A percentile compares a stretch with the other conserved stretches of the same genome.
Conservation (phyloP, 2,888 invertebrate species). For the Bruchidius siliquastri region DNA sequence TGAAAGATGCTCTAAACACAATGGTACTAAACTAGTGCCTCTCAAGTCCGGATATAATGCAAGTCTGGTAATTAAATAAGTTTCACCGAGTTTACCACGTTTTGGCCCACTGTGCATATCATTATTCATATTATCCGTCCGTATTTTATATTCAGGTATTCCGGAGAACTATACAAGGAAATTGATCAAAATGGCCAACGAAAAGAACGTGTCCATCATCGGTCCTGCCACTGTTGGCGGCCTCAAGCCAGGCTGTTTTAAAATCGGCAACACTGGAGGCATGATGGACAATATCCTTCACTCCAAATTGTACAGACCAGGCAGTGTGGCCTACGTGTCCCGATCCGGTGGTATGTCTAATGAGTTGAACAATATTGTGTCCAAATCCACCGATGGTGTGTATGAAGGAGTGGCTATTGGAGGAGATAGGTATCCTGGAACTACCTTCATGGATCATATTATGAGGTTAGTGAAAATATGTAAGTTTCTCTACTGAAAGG, state of each 20-base stretch:
- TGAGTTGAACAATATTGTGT: slow-evolving; percentile 96
- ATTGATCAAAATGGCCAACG: slow-evolving; percentile 77
- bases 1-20: too few species aligned
- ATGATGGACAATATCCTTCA: slow-evolving; percentile 99
- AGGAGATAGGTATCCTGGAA: slow-evolving; percentile 93
- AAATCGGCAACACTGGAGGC: slow-evolving; percentile 98
- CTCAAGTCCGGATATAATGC: too few species aligned
- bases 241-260: slow-evolving; percentile 97
- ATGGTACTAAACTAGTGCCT: too few species aligned
- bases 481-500: too few species aligned
- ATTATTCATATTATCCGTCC: too few species aligned
- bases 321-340: slow-evolving; percentile 97
- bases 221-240: slow-evolving; percentile 92
- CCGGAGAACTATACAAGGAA: slow-evolving; percentile 98
- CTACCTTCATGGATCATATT: slow-evolving; percentile 97
- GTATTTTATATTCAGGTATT: slow-evolving; percentile 65
- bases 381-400: slow-evolving; percentile 94
- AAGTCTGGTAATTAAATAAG: too few species aligned
- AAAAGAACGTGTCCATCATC: slow-evolving; percentile 56
- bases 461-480: slow-evolving; percentile 52
- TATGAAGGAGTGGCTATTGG: slow-evolving; percentile 97
- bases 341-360: slow-evolving; percentile 99
- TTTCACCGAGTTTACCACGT: too few species aligned
- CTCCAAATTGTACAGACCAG: slow-evolving; percentile 93
- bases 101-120: too few species aligned